Evolutionary conservation across 2,888 invertebrate species (phyloP).

Genomic region (Mellilla xanthometata): DNA sequence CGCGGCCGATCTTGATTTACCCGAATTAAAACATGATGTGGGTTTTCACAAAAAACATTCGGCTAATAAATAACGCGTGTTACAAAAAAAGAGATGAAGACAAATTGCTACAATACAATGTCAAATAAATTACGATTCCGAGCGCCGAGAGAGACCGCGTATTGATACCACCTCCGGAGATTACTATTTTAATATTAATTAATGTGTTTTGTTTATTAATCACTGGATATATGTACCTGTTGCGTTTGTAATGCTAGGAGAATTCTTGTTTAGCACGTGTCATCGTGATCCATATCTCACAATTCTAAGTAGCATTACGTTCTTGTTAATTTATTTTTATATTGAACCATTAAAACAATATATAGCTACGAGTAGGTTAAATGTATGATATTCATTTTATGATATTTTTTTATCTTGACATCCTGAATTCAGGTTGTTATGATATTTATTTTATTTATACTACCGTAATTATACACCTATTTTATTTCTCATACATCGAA

Average conservation of each 20-base stretch:
- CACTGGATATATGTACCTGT: conserved; percentile 9
- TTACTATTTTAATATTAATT: conserved; percentile 28
- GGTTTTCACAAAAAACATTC: conserved; percentile 69
- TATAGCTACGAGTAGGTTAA: too few relatives aligned
- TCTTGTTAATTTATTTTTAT: too few relatives aligned
- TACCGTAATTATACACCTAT: too few relatives aligned
- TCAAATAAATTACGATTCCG: conserved; percentile 56
- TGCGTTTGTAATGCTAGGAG: conserved; percentile 1
- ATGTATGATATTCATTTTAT: too few relatives aligned
- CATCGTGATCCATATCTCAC: not conserved
- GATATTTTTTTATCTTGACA: too few relatives aligned
- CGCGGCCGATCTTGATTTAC: conserved; percentile 68
- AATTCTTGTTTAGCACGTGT: conserved; percentile 1
- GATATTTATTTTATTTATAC: too few relatives aligned
- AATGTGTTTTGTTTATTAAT: conserved; percentile 24
- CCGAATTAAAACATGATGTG: conserved; percentile 77
- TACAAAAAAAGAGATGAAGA: conserved; percentile 68
- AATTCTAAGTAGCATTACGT: too few relatives aligned
- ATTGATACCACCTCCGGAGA: conserved; percentile 30
- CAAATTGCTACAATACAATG: conserved; percentile 67
- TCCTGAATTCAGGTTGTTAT: too few relatives aligned
- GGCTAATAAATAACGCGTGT: conserved; percentile 74
- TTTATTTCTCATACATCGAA: too few relatives aligned
- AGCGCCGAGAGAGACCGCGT: conserved; percentile 34
- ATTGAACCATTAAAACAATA: too few relatives aligned